Percentiles rank a stretch among this genome's conserved stretches.
These are phyloP conservation scores for Hemicordylus capensis DNA, from an alignment of 2,113 vertebrate species.

Conservation along the genomic window DNA sequence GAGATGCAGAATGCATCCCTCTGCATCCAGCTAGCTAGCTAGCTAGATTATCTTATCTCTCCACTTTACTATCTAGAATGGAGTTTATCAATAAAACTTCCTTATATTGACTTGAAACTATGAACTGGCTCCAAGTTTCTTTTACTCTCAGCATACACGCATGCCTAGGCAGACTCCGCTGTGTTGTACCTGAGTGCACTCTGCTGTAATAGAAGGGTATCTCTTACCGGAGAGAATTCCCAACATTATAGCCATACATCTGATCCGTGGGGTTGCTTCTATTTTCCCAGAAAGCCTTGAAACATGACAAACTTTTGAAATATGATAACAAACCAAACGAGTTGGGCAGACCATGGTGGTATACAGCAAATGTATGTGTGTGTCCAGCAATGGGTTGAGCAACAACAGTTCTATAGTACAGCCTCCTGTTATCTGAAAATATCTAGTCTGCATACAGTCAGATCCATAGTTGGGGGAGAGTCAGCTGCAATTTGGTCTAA, in stretches of 20 bases:
- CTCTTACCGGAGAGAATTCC: too few species aligned
- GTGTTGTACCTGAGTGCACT: too few species aligned
- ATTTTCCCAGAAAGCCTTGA: not conserved
- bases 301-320: not conserved
- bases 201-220: too few species aligned
- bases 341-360: not conserved
- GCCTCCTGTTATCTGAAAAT: not conserved
- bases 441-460: not conserved
- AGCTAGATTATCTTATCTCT: not conserved
- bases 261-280: not conserved
- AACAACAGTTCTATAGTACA: not conserved
- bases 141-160: too few species aligned
- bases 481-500: not conserved
- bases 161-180: too few species aligned
- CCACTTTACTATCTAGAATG: not conserved
- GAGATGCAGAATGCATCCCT: too few species aligned
- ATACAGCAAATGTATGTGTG: not conserved
- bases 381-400: not conserved
- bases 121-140: too few species aligned
- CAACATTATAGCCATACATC: too few species aligned
- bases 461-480: not conserved
- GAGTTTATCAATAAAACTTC: too few species aligned
- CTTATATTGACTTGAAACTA: too few species aligned
- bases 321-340: too few species aligned
- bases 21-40: too few species aligned